phyloP scores from a whole-genome alignment of 2,888 invertebrate genomes.

The Crematogaster levior region DNA sequence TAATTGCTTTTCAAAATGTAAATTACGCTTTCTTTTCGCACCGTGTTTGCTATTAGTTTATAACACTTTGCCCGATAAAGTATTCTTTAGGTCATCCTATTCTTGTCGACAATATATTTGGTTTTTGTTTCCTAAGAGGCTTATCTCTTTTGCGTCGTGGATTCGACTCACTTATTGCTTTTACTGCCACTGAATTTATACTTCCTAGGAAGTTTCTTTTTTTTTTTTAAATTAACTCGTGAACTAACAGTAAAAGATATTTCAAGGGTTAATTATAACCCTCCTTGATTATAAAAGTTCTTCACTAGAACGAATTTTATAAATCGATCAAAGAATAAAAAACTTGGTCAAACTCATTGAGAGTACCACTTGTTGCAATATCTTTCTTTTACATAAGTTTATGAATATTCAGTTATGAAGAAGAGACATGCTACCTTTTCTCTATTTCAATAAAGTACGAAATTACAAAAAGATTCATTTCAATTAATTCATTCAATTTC shows the following conservation, averaged over 20 bases:
- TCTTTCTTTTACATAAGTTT: conserved; percentile 19
- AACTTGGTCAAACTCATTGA: neutral
- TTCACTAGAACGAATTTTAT: neutral
- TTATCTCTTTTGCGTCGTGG: neutral
- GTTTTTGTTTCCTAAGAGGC: conserved; percentile 7
- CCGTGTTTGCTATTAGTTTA: neutral
- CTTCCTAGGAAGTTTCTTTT: neutral
- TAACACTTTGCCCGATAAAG: neutral
- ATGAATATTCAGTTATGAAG: conserved; percentile 12
- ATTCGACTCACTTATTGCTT: conserved; percentile 10
- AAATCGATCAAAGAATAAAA: conserved; percentile 13
- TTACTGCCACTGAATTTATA: neutral
- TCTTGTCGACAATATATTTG: neutral
- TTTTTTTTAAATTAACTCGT: neutral
- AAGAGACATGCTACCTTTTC: neutral
- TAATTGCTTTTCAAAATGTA: conserved; percentile 6
- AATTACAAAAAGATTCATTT: neutral
- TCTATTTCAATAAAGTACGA: neutral
- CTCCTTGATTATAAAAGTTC: neutral
- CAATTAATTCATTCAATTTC: neutral
- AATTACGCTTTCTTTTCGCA: neutral
- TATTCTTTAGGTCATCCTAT: neutral
- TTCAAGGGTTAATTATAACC: conserved; percentile 26
- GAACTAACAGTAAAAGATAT: neutral
- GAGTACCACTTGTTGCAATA: conserved; percentile 27